Evolutionary conservation across 2,888 invertebrate genomes (phyloP).

Genomic region (Heliconius aoede): DNA sequence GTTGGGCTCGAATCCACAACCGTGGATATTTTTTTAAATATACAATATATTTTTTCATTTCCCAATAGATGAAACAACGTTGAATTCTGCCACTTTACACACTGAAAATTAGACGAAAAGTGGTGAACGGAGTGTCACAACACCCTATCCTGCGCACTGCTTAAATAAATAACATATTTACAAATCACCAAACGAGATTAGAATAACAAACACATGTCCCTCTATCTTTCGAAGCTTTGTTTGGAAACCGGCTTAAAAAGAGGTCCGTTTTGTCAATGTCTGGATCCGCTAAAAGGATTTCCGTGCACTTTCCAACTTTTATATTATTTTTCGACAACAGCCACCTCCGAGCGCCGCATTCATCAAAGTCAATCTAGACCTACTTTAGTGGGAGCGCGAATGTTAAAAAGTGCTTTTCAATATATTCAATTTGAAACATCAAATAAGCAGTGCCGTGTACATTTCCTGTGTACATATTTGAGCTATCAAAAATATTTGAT

Average conservation of each 20-base stretch:
- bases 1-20: neutral
- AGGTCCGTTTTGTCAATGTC: slow-evolving; percentile 47
- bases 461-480: too few relatives aligned
- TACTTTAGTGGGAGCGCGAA: slow-evolving; percentile 36
- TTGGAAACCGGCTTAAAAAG: slow-evolving; percentile 41
- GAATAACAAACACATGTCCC: slow-evolving; percentile 29
- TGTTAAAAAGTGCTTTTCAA: slow-evolving; percentile 36
- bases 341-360: slow-evolving; percentile 43
- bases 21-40: too few relatives aligned
- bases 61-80: neutral
- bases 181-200: slow-evolving; percentile 5
- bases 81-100: neutral
- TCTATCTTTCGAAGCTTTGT: slow-evolving; percentile 40
- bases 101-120: neutral
- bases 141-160: neutral
- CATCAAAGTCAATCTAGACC: slow-evolving; percentile 46
- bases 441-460: neutral
- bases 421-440: slow-evolving; percentile 24
- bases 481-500: neutral
- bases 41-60: neutral
- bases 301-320: slow-evolving; percentile 48
- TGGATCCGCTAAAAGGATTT: slow-evolving; percentile 49
- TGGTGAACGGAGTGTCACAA: too few relatives aligned
- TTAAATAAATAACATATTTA: neutral
- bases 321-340: slow-evolving; percentile 47